Evolutionary conservation across 2,113 vertebrate species (phyloP).

Genomic region (Otocyon megalotis): DNA sequence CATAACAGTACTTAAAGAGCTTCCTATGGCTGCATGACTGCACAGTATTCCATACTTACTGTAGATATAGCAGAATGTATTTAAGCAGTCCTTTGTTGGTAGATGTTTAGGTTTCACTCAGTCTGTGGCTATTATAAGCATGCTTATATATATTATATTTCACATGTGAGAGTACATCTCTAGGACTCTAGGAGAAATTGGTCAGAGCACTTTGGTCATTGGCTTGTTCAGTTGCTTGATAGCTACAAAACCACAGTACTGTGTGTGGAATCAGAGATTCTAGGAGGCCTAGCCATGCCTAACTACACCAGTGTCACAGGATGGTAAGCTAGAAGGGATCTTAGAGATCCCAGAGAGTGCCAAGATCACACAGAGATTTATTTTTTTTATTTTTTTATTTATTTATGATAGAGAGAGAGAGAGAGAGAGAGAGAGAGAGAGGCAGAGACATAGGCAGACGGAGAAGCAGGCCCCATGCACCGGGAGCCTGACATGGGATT

Average conservation of each 20-base stretch:
- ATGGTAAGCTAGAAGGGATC: background rate
- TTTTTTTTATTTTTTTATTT: too few species aligned
- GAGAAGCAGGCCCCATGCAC: too few species aligned
- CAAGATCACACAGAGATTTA: background rate
- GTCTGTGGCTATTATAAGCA: background rate
- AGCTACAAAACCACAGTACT: background rate
- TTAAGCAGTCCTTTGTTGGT: slow-evolving; percentile 36
- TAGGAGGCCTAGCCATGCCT: background rate
- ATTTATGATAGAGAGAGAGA: too few species aligned
- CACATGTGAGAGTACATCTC: background rate
- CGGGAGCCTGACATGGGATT: too few species aligned
- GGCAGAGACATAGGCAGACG: too few species aligned
- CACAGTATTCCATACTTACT: background rate
- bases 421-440: too few species aligned
- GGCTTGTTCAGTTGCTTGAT: background rate
- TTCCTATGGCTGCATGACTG: background rate
- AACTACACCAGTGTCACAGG: background rate
- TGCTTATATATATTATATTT: slow-evolving; percentile 15
- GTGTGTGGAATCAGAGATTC: background rate
- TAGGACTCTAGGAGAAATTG: background rate
- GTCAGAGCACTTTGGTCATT: background rate
- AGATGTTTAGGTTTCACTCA: background rate
- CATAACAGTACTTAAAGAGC: background rate
- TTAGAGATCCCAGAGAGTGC: slow-evolving; percentile 27
- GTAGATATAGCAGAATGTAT: background rate